Conservation (phyloP, 2,888 invertebrate genomes). For the Drosophila pseudotakahashii region DNA sequence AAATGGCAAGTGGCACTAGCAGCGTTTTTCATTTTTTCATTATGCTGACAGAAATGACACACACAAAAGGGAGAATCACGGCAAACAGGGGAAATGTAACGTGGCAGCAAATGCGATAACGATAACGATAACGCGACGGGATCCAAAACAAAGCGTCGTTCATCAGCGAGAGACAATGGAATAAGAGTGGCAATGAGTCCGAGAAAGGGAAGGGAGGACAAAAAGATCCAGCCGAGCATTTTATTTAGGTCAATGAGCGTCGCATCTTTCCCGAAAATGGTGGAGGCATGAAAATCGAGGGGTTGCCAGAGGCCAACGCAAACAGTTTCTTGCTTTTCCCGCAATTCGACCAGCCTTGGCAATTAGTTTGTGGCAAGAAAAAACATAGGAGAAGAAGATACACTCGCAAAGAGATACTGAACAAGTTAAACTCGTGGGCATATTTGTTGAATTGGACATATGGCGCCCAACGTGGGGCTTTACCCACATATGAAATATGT, state of each 20-base stretch:
- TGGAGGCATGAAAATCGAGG: neutral
- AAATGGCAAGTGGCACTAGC: constrained; percentile 37
- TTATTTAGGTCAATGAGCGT: constrained; percentile 75
- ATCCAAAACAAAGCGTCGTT: constrained; percentile 40
- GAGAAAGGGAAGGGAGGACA: neutral
- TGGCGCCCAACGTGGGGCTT: no score
- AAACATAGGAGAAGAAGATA: neutral
- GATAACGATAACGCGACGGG: constrained; percentile 58
- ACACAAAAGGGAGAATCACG: constrained; percentile 28
- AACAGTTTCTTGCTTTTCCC: constrained; percentile 29
- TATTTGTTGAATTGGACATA: no score
- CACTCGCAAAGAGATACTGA: neutral
- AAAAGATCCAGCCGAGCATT: constrained; percentile 58
- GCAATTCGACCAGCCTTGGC: constrained; percentile 29
- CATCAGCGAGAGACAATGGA: constrained; percentile 38
- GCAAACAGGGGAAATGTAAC: constrained; percentile 39
- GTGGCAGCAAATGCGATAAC: constrained; percentile 64
- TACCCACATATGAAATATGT: no score
- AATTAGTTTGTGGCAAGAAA: constrained; percentile 41
- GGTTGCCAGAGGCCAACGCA: constrained; percentile 35
- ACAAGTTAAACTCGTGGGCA: no score
- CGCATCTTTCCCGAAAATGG: constrained; percentile 11
- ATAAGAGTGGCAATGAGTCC: neutral
- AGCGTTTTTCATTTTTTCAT: constrained; percentile 51
- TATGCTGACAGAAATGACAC: constrained; percentile 63